Evolutionary conservation across 2,113 vertebrate genomes (phyloP).

Genomic region (Sinocyclocheilus anshuiensis): DNA sequence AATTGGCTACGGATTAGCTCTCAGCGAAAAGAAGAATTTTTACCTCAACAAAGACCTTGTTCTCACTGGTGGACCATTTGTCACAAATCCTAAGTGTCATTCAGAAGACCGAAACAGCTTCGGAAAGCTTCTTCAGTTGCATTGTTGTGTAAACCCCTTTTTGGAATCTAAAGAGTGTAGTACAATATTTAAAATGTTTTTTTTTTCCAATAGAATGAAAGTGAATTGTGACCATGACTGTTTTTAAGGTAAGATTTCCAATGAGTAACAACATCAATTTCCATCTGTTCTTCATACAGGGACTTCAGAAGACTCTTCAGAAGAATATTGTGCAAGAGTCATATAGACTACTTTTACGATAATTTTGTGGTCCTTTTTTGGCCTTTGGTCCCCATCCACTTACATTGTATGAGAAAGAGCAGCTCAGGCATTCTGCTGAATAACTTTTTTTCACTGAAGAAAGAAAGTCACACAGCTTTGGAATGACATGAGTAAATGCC

Average conservation of each 20-base stretch:
- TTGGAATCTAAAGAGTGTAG: neutral
- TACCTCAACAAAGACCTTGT: neutral
- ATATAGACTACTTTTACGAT: neutral
- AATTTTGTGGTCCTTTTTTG: neutral
- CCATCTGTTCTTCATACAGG: neutral
- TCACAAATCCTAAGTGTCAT: neutral
- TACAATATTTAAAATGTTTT: neutral
- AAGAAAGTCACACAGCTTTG: neutral
- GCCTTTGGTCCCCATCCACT: neutral
- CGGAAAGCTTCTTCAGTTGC: neutral
- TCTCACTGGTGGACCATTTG: constrained; percentile 7
- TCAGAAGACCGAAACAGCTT: neutral
- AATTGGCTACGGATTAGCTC: constrained; percentile 72
- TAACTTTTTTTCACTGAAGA: neutral
- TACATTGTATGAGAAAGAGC: neutral
- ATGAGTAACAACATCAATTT: neutral
- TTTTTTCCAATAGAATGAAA: neutral
- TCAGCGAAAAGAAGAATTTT: constrained; percentile 22
- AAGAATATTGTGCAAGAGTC: neutral
- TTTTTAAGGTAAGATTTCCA: neutral
- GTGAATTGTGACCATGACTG: neutral
- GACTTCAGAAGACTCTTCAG: neutral
- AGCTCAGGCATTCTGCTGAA: neutral
- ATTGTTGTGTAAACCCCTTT: neutral
- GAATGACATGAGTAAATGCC: neutral